A percentile compares a stretch with the other conserved stretches of the same genome.
These are phyloP conservation scores for Sinocyclocheilus maitianheensis DNA, from an alignment of 2,113 vertebrate species.

Conservation along the genomic window DNA sequence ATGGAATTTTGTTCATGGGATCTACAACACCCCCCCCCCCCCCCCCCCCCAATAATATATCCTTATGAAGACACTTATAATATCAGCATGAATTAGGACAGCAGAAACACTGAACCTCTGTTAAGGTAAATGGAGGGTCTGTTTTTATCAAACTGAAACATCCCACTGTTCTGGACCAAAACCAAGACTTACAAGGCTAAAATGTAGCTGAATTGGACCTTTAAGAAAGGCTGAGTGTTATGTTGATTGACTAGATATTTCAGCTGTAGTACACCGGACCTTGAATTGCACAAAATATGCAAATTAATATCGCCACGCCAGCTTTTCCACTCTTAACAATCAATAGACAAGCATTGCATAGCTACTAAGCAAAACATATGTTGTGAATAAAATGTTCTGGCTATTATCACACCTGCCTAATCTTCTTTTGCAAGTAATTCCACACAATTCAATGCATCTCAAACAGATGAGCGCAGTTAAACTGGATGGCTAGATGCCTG, in stretches of 20 bases:
- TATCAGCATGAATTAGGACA: too few relatives aligned
- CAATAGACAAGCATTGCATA: neutral
- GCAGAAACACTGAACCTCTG: slow-evolving; percentile 44
- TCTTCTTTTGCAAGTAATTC: slow-evolving; percentile 34
- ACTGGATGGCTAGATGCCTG: slow-evolving; percentile 26
- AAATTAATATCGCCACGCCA: neutral
- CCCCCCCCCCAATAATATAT: too few relatives aligned
- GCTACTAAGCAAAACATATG: neutral
- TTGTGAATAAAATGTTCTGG: slow-evolving; percentile 1
- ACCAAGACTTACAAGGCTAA: slow-evolving; percentile 35
- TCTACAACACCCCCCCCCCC: too few relatives aligned
- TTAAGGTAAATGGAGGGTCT: slow-evolving; percentile 49
- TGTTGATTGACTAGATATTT: slow-evolving; percentile 15
- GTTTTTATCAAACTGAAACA: slow-evolving; percentile 48
- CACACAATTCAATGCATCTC: slow-evolving; percentile 1
- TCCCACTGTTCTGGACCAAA: slow-evolving; percentile 50
- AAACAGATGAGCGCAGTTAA: slow-evolving; percentile 17
- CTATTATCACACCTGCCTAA: slow-evolving; percentile 40
- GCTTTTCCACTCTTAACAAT: neutral
- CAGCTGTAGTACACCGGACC: neutral
- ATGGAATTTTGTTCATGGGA: too few relatives aligned
- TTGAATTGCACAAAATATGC: slow-evolving; percentile 18
- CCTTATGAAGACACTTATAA: too few relatives aligned
- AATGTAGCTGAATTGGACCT: neutral
- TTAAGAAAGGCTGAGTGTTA: slow-evolving; percentile 4